A percentile compares a stretch with the other conserved stretches of the same genome.
These are phyloP conservation scores for Corythaeola cristata DNA, from an alignment of 2,113 vertebrate species.

Conservation along the genomic window DNA sequence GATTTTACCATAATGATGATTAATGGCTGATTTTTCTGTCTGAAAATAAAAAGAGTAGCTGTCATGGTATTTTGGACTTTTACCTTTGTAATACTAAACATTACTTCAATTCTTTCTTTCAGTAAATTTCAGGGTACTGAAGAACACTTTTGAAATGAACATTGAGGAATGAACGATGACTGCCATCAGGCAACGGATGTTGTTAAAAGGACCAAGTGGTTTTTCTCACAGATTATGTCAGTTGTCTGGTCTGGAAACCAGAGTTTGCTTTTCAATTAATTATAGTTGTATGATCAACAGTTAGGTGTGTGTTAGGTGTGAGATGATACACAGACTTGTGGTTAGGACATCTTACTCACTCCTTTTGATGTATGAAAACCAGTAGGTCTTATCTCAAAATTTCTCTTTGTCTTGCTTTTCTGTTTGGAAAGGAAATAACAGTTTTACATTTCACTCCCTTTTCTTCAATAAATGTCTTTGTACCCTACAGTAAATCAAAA, in stretches of 20 bases:
- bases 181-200: neutral
- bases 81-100: neutral
- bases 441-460: neutral
- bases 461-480: neutral
- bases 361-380: neutral
- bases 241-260: neutral
- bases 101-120: neutral
- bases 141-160: neutral
- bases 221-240: neutral
- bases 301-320: neutral
- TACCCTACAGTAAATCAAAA: neutral
- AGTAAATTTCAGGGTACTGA: neutral
- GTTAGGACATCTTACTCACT: neutral
- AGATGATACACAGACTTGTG: neutral
- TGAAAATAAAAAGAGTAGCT: neutral
- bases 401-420: neutral
- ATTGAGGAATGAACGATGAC: neutral
- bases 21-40: neutral
- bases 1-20: neutral
- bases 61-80: neutral
- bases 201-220: neutral
- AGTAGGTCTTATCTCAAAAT: neutral
- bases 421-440: neutral
- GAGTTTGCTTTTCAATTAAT: neutral
- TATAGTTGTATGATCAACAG: neutral